Base-by-base conservation (phyloP, 1,140 invertebrate genomes). In the Drosophila sucinea region DNA sequence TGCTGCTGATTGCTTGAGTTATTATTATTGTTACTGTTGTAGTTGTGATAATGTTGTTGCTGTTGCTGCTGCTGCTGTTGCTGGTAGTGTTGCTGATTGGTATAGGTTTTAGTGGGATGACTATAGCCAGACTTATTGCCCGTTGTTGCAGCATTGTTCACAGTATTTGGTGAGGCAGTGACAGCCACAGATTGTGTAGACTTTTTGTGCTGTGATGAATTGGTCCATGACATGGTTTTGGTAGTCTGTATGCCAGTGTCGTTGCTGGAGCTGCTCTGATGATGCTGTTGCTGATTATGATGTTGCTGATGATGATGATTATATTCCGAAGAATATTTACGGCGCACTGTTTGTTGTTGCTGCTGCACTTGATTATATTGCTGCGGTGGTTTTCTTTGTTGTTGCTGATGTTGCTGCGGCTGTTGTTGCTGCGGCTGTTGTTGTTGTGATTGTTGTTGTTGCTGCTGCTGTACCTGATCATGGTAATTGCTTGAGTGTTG, bases 191-290 rank as follows among this genome's bases (percentile, higher is more conserved):
- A 90, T 33, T 91, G 90, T 4, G 91, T 92, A 27, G 85, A 90
- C 61, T 92, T 92, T 58, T 92, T 91, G 60, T 84, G 90, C 69
- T 91, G 90, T 3, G 87, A 70, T 0, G 90, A 90, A 33, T 91
- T 91, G 1, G 91, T 91, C 91, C 91, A 91, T 56, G 91, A 91
- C 85, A 90, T 91, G 6, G 81, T 78, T 57, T 91, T 91, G 51
- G 84, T 91, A 23, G 89, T 90, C 70, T 91, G 90, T 41, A 89
- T 79, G 47, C 70, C 82, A n/a, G 89, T 80, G 40, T 91, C 84
- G 44, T 51, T 51, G 23, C 44, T 27, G 56, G 56, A 58, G 56
- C 8, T 58, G 38, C 56, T 58, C 4, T 57, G 55, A 32, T 35
- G 55, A 33, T 58, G 77, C 54, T 81, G 81, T 5, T 89, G 77